A percentile compares a stretch with the other conserved stretches of the same genome.
Evolutionary conservation across 2,888 invertebrate species (phyloP).

Genomic region (Amorpha juglandis): DNA sequence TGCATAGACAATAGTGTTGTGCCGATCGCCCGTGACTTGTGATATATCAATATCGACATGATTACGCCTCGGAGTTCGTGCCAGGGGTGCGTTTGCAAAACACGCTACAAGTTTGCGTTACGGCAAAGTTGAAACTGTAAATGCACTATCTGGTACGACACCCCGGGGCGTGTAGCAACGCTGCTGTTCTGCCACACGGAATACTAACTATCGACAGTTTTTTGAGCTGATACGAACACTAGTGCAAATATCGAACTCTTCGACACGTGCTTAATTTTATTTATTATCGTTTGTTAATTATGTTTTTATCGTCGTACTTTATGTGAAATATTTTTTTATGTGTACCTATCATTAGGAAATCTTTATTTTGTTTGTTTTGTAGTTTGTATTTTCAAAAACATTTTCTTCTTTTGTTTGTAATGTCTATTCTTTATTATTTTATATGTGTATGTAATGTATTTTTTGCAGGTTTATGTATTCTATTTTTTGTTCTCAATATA

Average conservation of each 20-base stretch:
- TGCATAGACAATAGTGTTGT: slow-evolving; percentile 74
- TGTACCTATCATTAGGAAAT: slow-evolving; percentile 36
- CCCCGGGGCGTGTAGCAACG: slow-evolving; percentile 87
- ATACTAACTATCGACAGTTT: slow-evolving; percentile 52
- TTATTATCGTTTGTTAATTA: slow-evolving; percentile 34
- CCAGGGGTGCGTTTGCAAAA: slow-evolving; percentile 99
- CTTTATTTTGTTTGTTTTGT: slow-evolving; percentile 26
- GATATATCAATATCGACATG: slow-evolving; percentile 66
- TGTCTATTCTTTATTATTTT: slow-evolving; percentile 34
- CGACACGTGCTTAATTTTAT: slow-evolving; percentile 29
- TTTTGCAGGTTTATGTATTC: slow-evolving; percentile 25
- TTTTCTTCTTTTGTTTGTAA: slow-evolving; percentile 38
- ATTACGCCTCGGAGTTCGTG: slow-evolving; percentile 93
- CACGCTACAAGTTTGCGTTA: slow-evolving; percentile 79
- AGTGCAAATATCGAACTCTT: slow-evolving; percentile 48
- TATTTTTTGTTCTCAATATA: slow-evolving; percentile 27
- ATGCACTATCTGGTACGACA: slow-evolving; percentile 99
- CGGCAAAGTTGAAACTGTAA: slow-evolving; percentile 91
- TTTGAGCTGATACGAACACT: slow-evolving; percentile 63
- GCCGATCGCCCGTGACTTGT: slow-evolving; percentile 51
- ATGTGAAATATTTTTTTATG: slow-evolving; percentile 16
- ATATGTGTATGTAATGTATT: slow-evolving; percentile 25
- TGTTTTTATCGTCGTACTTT: slow-evolving; percentile 32
- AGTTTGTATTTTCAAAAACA: slow-evolving; percentile 26
- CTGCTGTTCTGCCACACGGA: slow-evolving; percentile 64